Evolutionary conservation across 2,888 invertebrate species (phyloP).

Genomic region (Lithophane semibrunnea): DNA sequence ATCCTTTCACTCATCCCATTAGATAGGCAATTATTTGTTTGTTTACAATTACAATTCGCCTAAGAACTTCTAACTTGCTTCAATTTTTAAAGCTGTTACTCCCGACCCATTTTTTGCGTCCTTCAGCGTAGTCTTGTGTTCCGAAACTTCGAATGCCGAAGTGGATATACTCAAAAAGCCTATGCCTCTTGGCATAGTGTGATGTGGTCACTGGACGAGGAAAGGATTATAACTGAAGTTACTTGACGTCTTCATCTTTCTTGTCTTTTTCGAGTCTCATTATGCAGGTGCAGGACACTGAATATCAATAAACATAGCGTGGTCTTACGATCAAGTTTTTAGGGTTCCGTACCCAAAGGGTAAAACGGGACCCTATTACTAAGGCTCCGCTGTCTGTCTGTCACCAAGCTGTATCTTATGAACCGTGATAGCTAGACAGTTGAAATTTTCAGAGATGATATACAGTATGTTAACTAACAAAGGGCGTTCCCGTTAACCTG

Average conservation of each 20-base stretch:
- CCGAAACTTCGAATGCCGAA: not conserved
- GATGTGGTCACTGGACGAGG: no score
- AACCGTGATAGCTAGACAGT: no score
- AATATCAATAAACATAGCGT: not conserved
- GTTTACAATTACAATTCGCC: constrained; percentile 21
- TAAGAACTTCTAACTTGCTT: not conserved
- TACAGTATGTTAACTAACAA: no score
- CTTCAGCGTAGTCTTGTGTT: not conserved
- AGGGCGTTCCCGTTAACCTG: no score
- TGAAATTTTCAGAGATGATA: no score
- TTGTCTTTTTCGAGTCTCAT: no score
- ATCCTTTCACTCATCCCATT: constrained; percentile 21
- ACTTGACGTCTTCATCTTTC: no score
- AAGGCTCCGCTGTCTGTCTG: no score
- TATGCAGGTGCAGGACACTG: not conserved
- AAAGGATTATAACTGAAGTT: not conserved
- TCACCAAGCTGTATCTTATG: no score
- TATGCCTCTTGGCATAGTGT: not conserved
- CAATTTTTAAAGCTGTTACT: not conserved
- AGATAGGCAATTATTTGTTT: constrained; percentile 28
- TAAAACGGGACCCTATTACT: no score
- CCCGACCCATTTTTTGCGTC: not conserved
- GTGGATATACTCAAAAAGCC: not conserved
- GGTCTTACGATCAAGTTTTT: not conserved
- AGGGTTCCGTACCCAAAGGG: no score